Evolutionary conservation across 2,888 invertebrate genomes (phyloP).

Genomic region (Agrochola macilenta): DNA sequence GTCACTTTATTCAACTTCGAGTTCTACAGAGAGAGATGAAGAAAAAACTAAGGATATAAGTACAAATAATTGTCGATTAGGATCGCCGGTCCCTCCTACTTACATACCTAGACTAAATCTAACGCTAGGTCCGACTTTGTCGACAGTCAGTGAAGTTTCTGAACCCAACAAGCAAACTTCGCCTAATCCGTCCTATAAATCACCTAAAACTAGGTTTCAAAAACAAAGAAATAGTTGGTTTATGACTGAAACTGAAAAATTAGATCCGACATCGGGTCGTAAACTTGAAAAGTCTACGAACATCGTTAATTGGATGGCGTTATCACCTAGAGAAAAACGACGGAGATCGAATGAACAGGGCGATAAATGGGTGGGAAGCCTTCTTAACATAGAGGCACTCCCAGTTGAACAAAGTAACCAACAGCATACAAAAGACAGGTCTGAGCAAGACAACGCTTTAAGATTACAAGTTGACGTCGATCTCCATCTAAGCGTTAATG

Average conservation of each 20-base stretch:
- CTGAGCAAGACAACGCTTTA: conserved; percentile 31
- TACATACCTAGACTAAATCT: conserved; percentile 80
- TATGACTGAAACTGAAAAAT: conserved; percentile 57
- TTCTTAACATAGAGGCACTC: conserved; percentile 41
- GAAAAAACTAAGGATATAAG: conserved; percentile 60
- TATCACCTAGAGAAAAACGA: conserved; percentile 80
- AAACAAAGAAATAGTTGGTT: conserved; percentile 77
- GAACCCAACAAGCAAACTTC: conserved; percentile 73
- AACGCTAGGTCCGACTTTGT: conserved; percentile 76
- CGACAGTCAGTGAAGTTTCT: conserved; percentile 83
- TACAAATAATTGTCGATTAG: conserved; percentile 65
- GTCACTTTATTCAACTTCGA: conserved; percentile 68
- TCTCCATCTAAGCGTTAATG: conserved; percentile 64
- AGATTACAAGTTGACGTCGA: conserved; percentile 68
- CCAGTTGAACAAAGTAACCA: conserved; percentile 16
- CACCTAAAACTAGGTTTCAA: conserved; percentile 54
- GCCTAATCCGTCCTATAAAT: conserved; percentile 59
- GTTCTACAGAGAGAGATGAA: conserved; percentile 68
- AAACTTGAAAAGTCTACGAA: conserved; percentile 67
- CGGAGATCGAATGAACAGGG: conserved; percentile 64
- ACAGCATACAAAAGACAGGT: conserved; percentile 18
- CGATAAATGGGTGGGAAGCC: conserved; percentile 56
- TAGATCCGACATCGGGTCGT: conserved; percentile 31
- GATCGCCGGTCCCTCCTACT: conserved; percentile 77
- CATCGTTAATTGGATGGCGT: conserved; percentile 76